Conservation (phyloP, 30 jellyfish, hydroid and myxozoan genomes). For the Chrysaora quinquecirrha region DNA sequence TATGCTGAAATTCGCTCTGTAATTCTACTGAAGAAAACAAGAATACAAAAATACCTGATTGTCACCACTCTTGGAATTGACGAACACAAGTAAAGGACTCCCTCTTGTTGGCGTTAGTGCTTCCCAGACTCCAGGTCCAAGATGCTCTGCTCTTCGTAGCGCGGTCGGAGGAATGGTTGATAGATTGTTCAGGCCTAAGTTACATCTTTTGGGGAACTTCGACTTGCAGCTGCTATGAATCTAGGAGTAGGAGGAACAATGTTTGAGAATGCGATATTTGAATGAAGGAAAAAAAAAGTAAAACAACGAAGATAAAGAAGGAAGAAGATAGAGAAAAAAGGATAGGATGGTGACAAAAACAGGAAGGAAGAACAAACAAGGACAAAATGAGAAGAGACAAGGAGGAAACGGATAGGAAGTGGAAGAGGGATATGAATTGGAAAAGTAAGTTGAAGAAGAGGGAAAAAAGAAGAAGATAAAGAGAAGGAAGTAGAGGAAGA, state of each 20-base stretch:
- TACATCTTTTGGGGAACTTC: slow-evolving; percentile 74
- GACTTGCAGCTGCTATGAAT: slow-evolving; percentile 86
- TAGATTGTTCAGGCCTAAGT: slow-evolving; percentile 83
- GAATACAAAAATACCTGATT: too few species aligned
- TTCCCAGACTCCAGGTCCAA: slow-evolving; percentile 95
- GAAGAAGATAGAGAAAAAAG: too few species aligned
- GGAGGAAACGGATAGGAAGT: neutral
- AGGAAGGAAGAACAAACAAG: neutral
- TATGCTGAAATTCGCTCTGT: too few species aligned
- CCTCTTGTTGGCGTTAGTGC: slow-evolving; percentile 68
- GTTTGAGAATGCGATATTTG: too few species aligned
- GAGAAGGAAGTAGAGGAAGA: too few species aligned
- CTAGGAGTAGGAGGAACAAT: slow-evolving; percentile 54
- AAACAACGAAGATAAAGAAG: too few species aligned
- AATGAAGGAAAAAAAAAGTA: too few species aligned
- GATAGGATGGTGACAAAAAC: too few species aligned
- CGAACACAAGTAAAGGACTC: slow-evolving; percentile 95
- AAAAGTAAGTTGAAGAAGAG: too few species aligned
- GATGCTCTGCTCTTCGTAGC: slow-evolving; percentile 76
- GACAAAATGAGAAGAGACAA: neutral
- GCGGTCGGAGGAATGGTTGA: slow-evolving; percentile 93
- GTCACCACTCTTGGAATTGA: slow-evolving; percentile 98
- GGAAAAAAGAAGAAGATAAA: too few species aligned
- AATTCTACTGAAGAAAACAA: too few species aligned
- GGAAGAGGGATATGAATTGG: too few species aligned